Conservation (phyloP, 2,888 invertebrate genomes). For the Cantharis lateralis region DNA sequence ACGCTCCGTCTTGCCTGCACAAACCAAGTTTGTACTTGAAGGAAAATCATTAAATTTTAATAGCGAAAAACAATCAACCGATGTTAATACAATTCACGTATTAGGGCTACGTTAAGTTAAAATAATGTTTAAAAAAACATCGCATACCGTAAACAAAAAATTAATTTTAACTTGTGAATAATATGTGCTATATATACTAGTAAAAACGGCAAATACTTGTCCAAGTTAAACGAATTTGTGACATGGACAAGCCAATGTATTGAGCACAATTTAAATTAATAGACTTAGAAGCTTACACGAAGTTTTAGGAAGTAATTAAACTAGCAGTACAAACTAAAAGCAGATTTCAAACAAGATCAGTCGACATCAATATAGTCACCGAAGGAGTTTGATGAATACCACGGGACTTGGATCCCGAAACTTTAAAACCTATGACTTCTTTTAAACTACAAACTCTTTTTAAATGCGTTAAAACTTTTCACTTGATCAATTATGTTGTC, state of each 20-base stretch:
- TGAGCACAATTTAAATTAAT: constrained; percentile 32
- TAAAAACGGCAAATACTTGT: not conserved
- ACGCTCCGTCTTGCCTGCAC: no score
- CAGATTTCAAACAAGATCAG: constrained; percentile 25
- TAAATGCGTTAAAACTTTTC: not conserved
- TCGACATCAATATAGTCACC: constrained; percentile 25
- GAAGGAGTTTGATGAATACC: constrained; percentile 16
- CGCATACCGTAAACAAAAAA: not conserved
- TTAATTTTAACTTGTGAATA: not conserved
- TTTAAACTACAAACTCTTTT: constrained; percentile 2
- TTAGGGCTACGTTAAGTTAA: not conserved
- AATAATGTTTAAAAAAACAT: not conserved
- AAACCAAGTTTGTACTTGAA: not conserved
- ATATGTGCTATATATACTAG: not conserved
- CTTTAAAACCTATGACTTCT: constrained; percentile 6
- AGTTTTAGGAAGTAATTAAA: constrained; percentile 40
- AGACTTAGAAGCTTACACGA: constrained; percentile 34
- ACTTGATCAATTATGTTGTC: not conserved
- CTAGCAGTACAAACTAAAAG: constrained; percentile 21
- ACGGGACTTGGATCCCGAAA: constrained; percentile 19
- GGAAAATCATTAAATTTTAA: not conserved
- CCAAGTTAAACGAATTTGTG: not conserved
- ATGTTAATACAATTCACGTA: not conserved
- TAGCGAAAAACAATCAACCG: not conserved
- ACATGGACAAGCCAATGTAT: not conserved